Evolutionary conservation across 2,797 vertebrate genomes (phyloP), one percentile per base, ranked within the genome.

Genomic region (Enteromius fasciolatus): DNA sequence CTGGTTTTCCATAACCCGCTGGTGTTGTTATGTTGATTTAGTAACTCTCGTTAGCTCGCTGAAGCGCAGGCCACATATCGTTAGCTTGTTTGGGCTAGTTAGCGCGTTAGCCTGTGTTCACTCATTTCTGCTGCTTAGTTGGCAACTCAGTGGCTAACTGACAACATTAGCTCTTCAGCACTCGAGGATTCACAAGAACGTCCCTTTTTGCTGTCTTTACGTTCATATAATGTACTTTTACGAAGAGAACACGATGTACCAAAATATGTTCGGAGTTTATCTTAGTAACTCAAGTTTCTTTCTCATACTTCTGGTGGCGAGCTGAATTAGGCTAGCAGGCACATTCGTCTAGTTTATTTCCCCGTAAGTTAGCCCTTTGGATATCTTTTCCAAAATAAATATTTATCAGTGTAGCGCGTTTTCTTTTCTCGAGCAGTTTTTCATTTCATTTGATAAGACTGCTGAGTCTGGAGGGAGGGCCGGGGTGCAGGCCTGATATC

Each of bases 51-150:
- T 57, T 82, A 12, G 36, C 50, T 69, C 15, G 75, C 66, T 39
- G n/a, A 70, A 83, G 81, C 64, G 66, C 74, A 78, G 75, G 81
- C 75, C 81, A 83, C 81, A 41, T 52, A 82, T 70, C 74, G 75
- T 83, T 83, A 83, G 81, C 81, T 77, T 83, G 81, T 83, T 83
- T 69, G 41, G 81, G 81, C 81, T 83, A 83, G 81, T 70, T 83
- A 83, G 81, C 81, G 54, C 10, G 66, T 57, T 83, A 83, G 74
- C 81, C 14, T 69, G 66, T 57, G 15, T 70, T 83, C 74, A 70
- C 52, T 77, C 41, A 50, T 83, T 69, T 59, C 64, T 61, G n/a
- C 20, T 77, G 64, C 73, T 76, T 82, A 82, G 81, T 61, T 83
- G 73, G 74, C 73, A 76, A 82, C 48, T 68, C 48, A 41, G n/a